Conservation (phyloP, 2,888 invertebrate species). For the Allacma fusca region DNA sequence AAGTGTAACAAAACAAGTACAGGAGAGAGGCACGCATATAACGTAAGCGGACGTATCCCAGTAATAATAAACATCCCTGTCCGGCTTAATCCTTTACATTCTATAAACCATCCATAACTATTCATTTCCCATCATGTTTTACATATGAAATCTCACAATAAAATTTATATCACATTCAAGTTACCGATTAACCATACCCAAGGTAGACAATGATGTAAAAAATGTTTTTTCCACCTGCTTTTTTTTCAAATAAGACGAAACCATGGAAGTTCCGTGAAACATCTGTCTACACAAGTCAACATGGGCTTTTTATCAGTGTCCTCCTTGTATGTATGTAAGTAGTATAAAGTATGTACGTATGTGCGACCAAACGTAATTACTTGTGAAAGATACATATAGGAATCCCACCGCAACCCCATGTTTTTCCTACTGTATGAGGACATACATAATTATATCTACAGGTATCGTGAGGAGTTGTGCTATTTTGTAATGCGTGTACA, state of each 20-base stretch:
- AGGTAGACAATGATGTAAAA: too few species aligned
- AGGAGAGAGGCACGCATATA: background rate
- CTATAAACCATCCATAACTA: background rate
- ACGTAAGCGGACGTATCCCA: background rate
- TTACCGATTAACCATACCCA: background rate
- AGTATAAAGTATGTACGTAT: background rate
- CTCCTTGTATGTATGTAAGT: background rate
- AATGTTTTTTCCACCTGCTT: constrained; percentile 38
- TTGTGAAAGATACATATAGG: too few species aligned
- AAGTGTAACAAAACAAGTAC: constrained; percentile 18
- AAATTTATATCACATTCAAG: background rate
- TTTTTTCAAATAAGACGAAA: constrained; percentile 17
- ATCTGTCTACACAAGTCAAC: constrained; percentile 45
- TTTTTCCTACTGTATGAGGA: too few species aligned
- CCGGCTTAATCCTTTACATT: constrained; percentile 5
- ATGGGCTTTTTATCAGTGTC: background rate
- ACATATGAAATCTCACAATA: constrained; percentile 1
- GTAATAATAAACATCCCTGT: constrained; percentile 15
- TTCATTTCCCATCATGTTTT: background rate
- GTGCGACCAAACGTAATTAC: too few species aligned
- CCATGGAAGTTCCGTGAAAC: constrained; percentile 42
- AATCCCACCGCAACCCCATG: too few species aligned
- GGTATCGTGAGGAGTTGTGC: background rate
- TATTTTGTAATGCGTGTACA: background rate
- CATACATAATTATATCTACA: too few species aligned